Percentiles rank a stretch among this genome's conserved stretches.
Evolutionary conservation across 2,888 invertebrate species (phyloP).

Genomic region (Hemaris fuciformis): DNA sequence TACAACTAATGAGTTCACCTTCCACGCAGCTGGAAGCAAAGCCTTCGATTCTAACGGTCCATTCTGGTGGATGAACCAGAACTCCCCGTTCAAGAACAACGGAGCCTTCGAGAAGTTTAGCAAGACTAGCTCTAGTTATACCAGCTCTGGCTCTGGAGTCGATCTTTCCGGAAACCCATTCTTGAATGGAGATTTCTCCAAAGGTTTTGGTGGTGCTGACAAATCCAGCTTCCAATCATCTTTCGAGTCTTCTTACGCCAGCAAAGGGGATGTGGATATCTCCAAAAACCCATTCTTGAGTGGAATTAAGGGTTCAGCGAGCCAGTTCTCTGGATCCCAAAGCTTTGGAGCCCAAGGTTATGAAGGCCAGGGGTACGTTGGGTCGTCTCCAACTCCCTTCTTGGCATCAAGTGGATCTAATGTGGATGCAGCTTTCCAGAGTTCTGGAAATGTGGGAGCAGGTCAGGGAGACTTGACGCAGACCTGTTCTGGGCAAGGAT

Average conservation of each 20-base stretch:
- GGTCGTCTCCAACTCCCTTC: conserved; percentile 68
- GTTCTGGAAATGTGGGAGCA: conserved; percentile 56
- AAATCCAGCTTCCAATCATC: conserved; percentile 45
- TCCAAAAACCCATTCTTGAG: conserved; percentile 62
- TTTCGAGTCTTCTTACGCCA: conserved; percentile 51
- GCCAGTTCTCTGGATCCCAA: conserved; percentile 28
- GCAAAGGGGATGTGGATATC: conserved; percentile 55
- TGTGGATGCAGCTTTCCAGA: conserved; percentile 61
- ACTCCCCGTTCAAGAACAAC: conserved; percentile 80
- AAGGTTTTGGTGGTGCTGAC: conserved; percentile 26
- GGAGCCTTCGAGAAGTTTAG: conserved; percentile 61
- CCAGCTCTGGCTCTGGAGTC: conserved; percentile 39
- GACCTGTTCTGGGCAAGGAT: conserved; percentile 81
- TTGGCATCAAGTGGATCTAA: conserved; percentile 53
- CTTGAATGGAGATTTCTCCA: conserved; percentile 56
- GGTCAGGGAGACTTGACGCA: conserved; percentile 65
- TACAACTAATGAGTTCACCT: conserved; percentile 56
- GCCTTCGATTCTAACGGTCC: conserved; percentile 45
- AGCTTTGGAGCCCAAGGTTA: conserved; percentile 19
- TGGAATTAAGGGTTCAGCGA: conserved; percentile 28
- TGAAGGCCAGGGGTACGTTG: conserved; percentile 49
- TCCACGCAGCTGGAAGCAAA: conserved; percentile 56
- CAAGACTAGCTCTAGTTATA: conserved; percentile 51
- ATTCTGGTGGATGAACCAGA: conserved; percentile 83
- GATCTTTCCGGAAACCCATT: conserved; percentile 56